A percentile compares a stretch with the other conserved stretches of the same genome.
phyloP scores from a whole-genome alignment of 2,797 vertebrate genomes.

The Pristis pectinata region DNA sequence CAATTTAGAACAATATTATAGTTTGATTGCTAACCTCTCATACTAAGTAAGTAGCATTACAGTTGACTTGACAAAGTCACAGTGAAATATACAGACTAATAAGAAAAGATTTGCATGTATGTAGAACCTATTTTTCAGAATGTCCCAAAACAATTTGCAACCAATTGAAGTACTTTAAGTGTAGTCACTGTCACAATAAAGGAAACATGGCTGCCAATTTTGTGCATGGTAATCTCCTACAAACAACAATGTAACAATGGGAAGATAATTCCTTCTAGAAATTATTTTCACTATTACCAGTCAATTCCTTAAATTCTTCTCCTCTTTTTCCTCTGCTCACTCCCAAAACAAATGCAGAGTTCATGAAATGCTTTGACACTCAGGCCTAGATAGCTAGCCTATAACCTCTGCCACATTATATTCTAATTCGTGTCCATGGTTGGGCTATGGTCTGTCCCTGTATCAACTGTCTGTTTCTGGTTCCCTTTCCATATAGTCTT shows the following conservation, averaged over 20 bases:
- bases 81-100: neutral
- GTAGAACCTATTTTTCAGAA: too few relatives aligned
- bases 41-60: neutral
- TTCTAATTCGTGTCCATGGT: neutral
- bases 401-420: neutral
- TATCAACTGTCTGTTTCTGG: neutral
- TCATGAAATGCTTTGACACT: neutral
- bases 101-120: neutral
- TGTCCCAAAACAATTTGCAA: too few relatives aligned
- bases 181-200: too few relatives aligned
- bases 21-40: neutral
- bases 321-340: neutral
- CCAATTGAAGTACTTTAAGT: too few relatives aligned
- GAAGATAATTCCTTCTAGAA: neutral
- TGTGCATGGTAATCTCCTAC: too few relatives aligned
- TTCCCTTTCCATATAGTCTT: neutral
- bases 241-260: too few relatives aligned
- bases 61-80: neutral
- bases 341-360: neutral
- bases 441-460: neutral
- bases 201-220: too few relatives aligned
- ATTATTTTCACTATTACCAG: neutral
- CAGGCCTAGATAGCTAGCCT: neutral
- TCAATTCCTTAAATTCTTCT: neutral
- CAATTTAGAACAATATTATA: neutral